Evolutionary conservation across 2,113 vertebrate species (phyloP).

Genomic region (Labrus mixtus): DNA sequence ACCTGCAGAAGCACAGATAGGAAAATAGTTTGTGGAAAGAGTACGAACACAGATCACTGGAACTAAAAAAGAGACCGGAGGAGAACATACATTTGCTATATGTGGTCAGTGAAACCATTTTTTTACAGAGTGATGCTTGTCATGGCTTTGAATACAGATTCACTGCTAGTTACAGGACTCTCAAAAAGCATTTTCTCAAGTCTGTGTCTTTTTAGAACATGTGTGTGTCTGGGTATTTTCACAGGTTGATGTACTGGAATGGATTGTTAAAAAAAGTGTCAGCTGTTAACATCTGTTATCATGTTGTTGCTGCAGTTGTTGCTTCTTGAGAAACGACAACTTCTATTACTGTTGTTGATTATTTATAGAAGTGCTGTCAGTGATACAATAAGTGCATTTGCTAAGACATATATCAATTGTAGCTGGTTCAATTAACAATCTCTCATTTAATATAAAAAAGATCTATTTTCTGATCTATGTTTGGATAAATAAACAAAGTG

Average conservation of each 20-base stretch:
- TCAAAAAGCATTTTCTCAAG: constrained; percentile 5
- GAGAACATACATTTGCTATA: constrained; percentile 18
- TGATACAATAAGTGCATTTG: constrained; percentile 1
- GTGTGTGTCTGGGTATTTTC: too few relatives aligned
- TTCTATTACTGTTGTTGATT: too few relatives aligned
- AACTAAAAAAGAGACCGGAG: neutral
- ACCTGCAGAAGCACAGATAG: neutral
- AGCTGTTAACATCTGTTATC: constrained; percentile 19
- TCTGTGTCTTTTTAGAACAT: neutral
- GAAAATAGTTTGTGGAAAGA: neutral
- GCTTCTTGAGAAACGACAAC: too few relatives aligned
- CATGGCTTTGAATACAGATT: constrained; percentile 19
- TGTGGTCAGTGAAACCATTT: too few relatives aligned
- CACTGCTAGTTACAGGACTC: constrained; percentile 5
- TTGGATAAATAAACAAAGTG: too few relatives aligned
- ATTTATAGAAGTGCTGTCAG: neutral
- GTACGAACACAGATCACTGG: neutral
- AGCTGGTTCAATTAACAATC: neutral
- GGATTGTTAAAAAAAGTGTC: constrained; percentile 1
- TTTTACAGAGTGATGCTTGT: neutral
- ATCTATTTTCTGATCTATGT: too few relatives aligned
- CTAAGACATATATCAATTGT: constrained; percentile 8
- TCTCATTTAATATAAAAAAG: neutral
- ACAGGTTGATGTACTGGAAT: too few relatives aligned
- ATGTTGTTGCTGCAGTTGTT: constrained; percentile 7